A percentile compares a stretch with the other conserved stretches of the same genome.
Conservation (phyloP, 2,797 vertebrate genomes). For the Heterohyrax brucei region DNA sequence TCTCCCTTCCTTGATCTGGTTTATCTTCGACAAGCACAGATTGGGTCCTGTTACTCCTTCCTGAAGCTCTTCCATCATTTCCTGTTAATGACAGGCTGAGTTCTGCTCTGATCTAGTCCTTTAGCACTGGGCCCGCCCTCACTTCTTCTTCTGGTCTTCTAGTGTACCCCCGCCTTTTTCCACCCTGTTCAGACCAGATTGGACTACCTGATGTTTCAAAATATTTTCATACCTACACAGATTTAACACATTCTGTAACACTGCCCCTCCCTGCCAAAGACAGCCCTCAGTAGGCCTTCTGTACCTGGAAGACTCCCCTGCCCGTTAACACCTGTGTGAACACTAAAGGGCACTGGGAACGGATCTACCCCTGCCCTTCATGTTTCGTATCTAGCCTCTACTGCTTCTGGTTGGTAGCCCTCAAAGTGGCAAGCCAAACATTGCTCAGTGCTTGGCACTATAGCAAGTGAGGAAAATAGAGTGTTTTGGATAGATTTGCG, state of each 20-base stretch:
- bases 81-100: background rate
- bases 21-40: background rate
- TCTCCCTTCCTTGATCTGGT: background rate
- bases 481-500: background rate
- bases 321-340: background rate
- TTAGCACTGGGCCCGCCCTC: background rate
- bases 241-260: background rate
- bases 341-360: accelerated
- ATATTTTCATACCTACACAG: background rate
- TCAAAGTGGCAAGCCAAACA: background rate
- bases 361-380: background rate
- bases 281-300: background rate
- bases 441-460: background rate
- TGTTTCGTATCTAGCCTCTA: background rate
- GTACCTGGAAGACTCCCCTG: background rate
- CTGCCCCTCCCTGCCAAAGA: background rate
- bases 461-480: background rate
- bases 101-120: background rate
- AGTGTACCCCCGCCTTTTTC: background rate
- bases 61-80: background rate
- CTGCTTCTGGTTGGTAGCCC: background rate
- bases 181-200: background rate
- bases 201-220: background rate
- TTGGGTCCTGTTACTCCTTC: accelerated
- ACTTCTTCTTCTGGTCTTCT: background rate